Evolutionary conservation across 1,140 invertebrate genomes (phyloP), one percentile per base, ranked within the genome.

Genomic region (Polypedilum pembai): DNA sequence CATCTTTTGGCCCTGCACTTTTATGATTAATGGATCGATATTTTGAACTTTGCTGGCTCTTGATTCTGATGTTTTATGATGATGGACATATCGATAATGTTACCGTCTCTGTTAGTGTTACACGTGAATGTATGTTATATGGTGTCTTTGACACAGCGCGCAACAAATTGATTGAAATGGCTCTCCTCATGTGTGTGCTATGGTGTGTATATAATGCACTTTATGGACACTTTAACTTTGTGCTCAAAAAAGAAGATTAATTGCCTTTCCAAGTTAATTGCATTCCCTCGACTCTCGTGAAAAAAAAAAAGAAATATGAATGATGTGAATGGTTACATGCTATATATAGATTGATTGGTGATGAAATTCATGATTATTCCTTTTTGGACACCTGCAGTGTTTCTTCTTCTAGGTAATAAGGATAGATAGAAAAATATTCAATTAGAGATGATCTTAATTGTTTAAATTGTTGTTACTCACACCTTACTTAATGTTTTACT

Each of bases 21-120:
- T 56, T 56, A 56, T 56, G 45, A 56, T 56, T 56, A 56, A 56
- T 56, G 45, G 45, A 56, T 56, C 45, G 45, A 56, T 56, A 56
- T 56, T 56, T 56, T 56, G 45, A 56, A 56, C 45, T 56, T 56
- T 56, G 45, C n/a, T 56, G 45, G 45, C 45, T 56, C 45, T n/a
- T 56, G 24, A 33, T 33, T 33, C 24, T 33, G 45, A 56, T 56
- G 45, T 56, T 56, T 56, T 56, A 56, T 56, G 45, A 56, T 56
- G 45, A 56, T 56, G 45, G 45, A 56, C 45, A 56, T 56, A 56
- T 56, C 45, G 45, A 56, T 56, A 56, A 56, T 56, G 45, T 56
- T 56, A 56, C 45, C 45, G 4, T 56, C 12, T n/a, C 45, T 1
- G 24, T 33, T 33, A 33, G n/a, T 56, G 45, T n/a, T 15, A 56